Percentiles rank a stretch among this genome's conserved stretches.
These are phyloP conservation scores for Leucopsar rothschildi DNA, from an alignment of 2,113 vertebrate species.

Conservation along the genomic window DNA sequence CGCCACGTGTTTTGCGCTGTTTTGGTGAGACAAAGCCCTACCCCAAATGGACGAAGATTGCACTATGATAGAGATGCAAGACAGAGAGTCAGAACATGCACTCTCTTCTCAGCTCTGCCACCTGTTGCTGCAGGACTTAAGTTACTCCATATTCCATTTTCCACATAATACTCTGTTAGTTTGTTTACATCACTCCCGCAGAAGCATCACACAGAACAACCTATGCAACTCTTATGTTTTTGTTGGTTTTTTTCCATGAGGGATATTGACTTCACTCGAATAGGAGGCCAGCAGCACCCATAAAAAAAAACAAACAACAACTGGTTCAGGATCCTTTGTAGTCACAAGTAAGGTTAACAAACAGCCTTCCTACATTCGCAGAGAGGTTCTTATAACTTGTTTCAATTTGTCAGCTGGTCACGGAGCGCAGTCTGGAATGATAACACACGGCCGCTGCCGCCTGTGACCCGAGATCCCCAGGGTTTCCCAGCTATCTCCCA, in stretches of 20 bases:
- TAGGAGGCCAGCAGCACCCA: neutral
- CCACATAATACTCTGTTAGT: neutral
- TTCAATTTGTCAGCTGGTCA: neutral
- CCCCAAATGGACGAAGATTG: neutral
- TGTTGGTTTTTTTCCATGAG: neutral
- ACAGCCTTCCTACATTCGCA: neutral
- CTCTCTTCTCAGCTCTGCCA: neutral
- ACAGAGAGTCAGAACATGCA: neutral
- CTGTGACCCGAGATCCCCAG: neutral
- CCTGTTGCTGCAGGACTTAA: neutral
- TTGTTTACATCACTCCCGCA: neutral
- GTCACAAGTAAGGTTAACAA: neutral
- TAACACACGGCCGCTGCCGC: neutral
- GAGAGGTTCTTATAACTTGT: neutral
- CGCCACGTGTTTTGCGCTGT: neutral
- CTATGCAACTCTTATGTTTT: rapidly evolving
- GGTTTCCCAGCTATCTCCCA: neutral
- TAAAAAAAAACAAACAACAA: neutral
- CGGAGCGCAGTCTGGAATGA: neutral
- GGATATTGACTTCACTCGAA: neutral
- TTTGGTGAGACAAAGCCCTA: neutral
- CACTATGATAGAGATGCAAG: neutral
- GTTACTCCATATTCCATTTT: neutral
- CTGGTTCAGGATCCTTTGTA: neutral
- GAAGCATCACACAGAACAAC: neutral